A percentile compares a stretch with the other conserved stretches of the same genome.
These are phyloP conservation scores for Zosterops pallidus DNA, from an alignment of 2,113 vertebrate genomes.

Conservation along the genomic window DNA sequence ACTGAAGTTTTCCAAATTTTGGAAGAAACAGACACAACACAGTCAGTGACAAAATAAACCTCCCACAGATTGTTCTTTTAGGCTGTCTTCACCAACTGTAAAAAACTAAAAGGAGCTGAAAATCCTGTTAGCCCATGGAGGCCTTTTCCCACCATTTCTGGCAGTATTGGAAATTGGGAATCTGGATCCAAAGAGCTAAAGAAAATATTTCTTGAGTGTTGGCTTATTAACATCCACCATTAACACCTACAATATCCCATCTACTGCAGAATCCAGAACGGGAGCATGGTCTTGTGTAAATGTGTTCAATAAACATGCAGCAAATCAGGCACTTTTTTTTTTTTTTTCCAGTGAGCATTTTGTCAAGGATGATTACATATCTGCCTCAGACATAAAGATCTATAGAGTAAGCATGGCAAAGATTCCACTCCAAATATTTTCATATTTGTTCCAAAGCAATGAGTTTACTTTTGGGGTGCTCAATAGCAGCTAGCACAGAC, in stretches of 20 bases:
- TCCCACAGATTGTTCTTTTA: conserved; percentile 12
- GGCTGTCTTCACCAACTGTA: not conserved
- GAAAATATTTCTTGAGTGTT: not conserved
- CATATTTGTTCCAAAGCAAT: not conserved
- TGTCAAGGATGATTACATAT: not conserved
- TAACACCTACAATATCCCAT: not conserved
- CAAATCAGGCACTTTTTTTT: not conserved
- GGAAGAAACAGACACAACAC: conserved; percentile 22
- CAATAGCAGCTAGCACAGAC: not conserved
- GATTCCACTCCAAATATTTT: not conserved
- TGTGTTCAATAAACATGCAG: not conserved
- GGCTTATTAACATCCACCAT: not conserved
- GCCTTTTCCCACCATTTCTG: not conserved
- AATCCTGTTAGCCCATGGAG: not conserved
- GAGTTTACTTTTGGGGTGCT: not conserved
- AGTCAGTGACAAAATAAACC: not conserved
- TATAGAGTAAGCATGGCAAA: not conserved
- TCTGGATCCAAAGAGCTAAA: not conserved
- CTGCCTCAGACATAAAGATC: not conserved
- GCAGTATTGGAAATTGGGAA: not conserved
- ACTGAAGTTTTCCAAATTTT: not conserved
- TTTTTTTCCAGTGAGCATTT: not conserved
- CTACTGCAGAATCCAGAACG: not conserved
- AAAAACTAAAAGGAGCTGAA: not conserved
- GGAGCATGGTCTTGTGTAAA: not conserved